Base-by-base conservation (phyloP, 2,888 invertebrate genomes). In the Agrotis puta region DNA sequence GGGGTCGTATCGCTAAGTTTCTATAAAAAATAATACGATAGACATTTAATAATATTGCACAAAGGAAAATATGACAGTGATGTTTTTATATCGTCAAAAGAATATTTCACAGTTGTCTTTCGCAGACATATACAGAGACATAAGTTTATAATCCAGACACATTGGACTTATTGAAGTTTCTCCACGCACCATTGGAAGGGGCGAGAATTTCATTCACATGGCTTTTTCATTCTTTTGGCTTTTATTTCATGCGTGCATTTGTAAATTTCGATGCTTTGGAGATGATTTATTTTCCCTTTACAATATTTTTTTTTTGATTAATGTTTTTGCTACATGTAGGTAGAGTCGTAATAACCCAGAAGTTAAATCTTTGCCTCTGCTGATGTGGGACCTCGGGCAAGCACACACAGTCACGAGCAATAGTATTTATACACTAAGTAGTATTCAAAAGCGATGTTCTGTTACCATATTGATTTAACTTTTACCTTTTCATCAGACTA, bases 161-260 rank as follows among this genome's bases (percentile, higher is more conserved):
- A 85, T 83, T 86, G 89, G 90, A 92, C 91, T 92, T 93, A 92
- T 92, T 87, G 89, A 84, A 87, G 85, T 82, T 81, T 70, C 70
- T 81, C 84, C 88, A 90, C 91, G 91, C 88, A 91, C 88, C 92
- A 91, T 85, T 91, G 89, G 88, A 81, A 94, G 95, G 94, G 94
- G 89, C 80, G 74, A 83, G 74, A 84, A 71, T 88, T 87, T 85
- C 80, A 90, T 91, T 91, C 91, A 89, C 91, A 90, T 91, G 88
- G 88, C 88, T 90, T 88, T 87, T 88, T 87, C 39, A 77, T 84
- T 88, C 79, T 77, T 79, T 82, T 75, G 53, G 54, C 75, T 67
- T 78, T 71, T 76, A 73, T 72, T 61, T 61, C 56, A 74, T 63
- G 45, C 59, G 57, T 51, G 53, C 62, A 58, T 74, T 77, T 74